Evolutionary conservation across 2,113 vertebrate genomes (phyloP).

Genomic region (Cyanocitta stelleri): DNA sequence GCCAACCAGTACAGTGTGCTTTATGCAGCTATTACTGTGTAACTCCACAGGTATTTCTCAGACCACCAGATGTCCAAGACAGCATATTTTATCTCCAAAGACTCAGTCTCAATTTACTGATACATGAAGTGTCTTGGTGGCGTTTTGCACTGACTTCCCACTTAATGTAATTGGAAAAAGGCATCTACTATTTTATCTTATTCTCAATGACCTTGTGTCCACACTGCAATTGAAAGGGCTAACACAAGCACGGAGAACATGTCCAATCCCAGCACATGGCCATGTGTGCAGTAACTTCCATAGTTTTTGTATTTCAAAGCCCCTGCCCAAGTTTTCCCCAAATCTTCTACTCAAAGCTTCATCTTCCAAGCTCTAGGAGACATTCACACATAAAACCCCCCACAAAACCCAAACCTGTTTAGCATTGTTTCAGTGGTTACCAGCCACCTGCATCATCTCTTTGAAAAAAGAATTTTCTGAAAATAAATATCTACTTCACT

Average conservation of each 20-base stretch:
- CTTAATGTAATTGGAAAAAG: background rate
- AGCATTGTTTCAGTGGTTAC: background rate
- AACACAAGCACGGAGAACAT: background rate
- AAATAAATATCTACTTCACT: background rate
- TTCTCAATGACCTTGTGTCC: background rate
- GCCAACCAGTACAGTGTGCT: fast-evolving
- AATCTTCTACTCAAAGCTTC: background rate
- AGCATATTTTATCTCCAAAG: background rate
- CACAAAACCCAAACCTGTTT: background rate
- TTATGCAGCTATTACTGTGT: background rate
- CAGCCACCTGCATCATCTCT: background rate
- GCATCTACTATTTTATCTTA: background rate
- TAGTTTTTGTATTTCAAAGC: background rate
- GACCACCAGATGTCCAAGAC: background rate
- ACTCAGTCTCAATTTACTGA: background rate
- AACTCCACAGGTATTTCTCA: background rate
- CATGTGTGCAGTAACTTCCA: background rate
- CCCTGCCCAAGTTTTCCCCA: background rate
- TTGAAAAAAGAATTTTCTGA: background rate
- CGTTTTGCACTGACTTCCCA: background rate
- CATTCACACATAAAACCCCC: background rate
- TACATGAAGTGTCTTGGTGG: background rate
- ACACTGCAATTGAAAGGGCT: background rate
- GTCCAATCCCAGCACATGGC: background rate
- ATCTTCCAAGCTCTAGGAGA: background rate